Base-by-base conservation (phyloP, 2,888 invertebrate species). In the Pyrgus malvae region DNA sequence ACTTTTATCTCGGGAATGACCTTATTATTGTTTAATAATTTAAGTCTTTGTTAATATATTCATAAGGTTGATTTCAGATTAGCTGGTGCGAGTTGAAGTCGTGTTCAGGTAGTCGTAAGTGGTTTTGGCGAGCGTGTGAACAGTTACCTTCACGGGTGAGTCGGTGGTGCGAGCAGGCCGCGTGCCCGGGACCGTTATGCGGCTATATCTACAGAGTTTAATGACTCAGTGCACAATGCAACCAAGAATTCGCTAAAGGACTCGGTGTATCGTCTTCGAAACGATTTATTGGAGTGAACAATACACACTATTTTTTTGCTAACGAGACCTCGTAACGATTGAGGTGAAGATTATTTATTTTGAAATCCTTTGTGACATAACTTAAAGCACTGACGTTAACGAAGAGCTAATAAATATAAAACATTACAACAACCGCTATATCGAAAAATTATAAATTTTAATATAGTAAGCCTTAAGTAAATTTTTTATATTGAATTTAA, bases 171-270 rank as follows among this genome's bases (percentile, higher is more conserved):
- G 61, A 49, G 38, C 45, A 50, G 51, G 55, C 55, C 60, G 58
- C 55, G 55, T 45, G 59, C 57, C 48, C 42, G 16, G 65, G 59
- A 72, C 77, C 78, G 78, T 78, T 78, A 78, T 67, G 64, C 68
- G 69, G 61, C 69, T 66, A 69, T 72, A 70, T 71, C 70, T 63
- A 59, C 62, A 61, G 62, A 69, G 72, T 76, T 73, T 78, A 78
- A 76, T 77, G 75, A 73, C 75, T 73, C 68, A 69, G 67, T 72
- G 67, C 69, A 68, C 71, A 70, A 69, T 65, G 68, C 70, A 65
- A 64, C 60, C 66, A 61, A 64, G 66, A 69, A 70, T 70, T 67
- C 65, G 45, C 60, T 68, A 23, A 42, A 44, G 42, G 41, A 50
- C 29, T 29, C 40, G 29, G 40, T 29, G 25, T 35, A 21, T 17